phyloP scores from a whole-genome alignment of 2,797 vertebrate species.

The Eulemur rubriventer region DNA sequence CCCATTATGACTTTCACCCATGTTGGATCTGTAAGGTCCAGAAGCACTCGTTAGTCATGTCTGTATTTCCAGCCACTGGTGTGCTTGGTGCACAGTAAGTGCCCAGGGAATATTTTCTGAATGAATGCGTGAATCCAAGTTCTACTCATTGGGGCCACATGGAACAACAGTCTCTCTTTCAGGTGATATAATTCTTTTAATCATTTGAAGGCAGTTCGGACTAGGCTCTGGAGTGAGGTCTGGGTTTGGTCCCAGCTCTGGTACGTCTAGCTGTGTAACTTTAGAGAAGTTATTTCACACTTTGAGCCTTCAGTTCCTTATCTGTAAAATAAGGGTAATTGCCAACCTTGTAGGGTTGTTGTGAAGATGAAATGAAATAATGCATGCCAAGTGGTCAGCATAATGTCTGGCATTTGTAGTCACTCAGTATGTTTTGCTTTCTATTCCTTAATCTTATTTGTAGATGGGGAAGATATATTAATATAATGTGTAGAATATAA shows the following conservation, averaged over 20 bases:
- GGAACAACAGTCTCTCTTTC: background rate
- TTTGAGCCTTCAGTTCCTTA: background rate
- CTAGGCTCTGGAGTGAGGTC: background rate
- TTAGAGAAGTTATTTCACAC: background rate
- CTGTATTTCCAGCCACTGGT: background rate
- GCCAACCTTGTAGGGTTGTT: background rate
- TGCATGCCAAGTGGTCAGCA: background rate
- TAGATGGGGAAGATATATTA: background rate
- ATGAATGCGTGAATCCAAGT: background rate
- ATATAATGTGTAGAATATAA: background rate
- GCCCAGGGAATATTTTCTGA: background rate
- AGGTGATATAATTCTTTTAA: background rate
- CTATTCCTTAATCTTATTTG: background rate
- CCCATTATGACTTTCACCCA: background rate
- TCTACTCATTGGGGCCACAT: background rate
- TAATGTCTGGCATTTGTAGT: background rate
- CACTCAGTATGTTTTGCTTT: background rate
- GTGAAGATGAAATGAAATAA: background rate
- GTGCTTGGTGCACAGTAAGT: background rate
- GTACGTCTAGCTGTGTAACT: background rate
- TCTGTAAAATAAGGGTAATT: background rate
- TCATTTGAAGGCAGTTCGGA: background rate
- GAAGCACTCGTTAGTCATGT: background rate
- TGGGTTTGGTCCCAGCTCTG: background rate
- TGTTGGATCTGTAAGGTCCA: background rate